Base-by-base conservation (phyloP, 2,797 vertebrate species). In the Sandelia bainsii region DNA sequence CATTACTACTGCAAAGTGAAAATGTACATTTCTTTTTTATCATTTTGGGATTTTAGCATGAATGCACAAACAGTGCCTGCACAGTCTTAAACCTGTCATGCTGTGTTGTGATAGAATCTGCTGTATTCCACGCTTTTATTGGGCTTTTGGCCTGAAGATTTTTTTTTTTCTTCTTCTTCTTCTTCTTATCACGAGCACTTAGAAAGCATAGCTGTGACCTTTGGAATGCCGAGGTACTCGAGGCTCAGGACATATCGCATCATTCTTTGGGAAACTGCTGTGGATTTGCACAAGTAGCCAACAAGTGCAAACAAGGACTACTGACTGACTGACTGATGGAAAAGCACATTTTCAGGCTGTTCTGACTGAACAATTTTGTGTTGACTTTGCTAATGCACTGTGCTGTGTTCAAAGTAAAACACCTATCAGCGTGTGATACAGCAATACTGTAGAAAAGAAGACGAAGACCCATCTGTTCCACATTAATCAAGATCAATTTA, bases 401-500 rank as follows among this genome's bases (percentile, higher is more conserved):
- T 22, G 50, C 48, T 39, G 50, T 71, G 54, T 71, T 82, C 29
- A 34, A 34, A 58, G 73, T 65, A 74, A 66, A 69, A 61, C 17
- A 52, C 19, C 58, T 42, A 51, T 65, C 50, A 53, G 17, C 27
- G 39, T 82, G 72, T 79, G 66, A 69, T 29, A 48, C 9, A 44
- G 69, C 64, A 34, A 58, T 34, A 56, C 45, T 62, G 53, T 67
- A 61, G 51, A 68, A 88, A 80, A 62, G 44, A 86, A 81, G 44
- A 81, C 62, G 69, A 29, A 48, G 22, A 75, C 64, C 60, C n/a
- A n/a, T 63, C 5, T 58, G 32, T 78, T 89, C 82, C 67, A 88
- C 82, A 84, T 89, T 65, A 92, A 87, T 86, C 81, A 87, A 87
- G 86, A 87, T 90, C 82, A 69, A 75, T 95, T 94, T 94, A 95